Percentiles rank a stretch among this genome's conserved stretches.
These are phyloP conservation scores for Drosophila anomalipes DNA, from an alignment of 2,888 invertebrate species.

Conservation along the genomic window DNA sequence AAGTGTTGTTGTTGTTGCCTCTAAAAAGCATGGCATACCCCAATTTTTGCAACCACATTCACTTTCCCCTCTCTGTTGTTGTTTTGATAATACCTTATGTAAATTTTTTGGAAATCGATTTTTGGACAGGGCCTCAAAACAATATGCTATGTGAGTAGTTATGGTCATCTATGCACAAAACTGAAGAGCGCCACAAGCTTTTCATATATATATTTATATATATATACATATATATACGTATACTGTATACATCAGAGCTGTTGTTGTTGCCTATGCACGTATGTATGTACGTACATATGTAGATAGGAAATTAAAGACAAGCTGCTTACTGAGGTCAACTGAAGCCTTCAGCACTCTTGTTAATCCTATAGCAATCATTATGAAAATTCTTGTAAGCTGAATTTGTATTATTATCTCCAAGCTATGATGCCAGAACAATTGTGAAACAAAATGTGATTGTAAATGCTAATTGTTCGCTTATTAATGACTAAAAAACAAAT, in stretches of 20 bases:
- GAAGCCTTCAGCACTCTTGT: background rate
- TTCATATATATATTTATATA: background rate
- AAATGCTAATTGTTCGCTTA: slow-evolving; percentile 35
- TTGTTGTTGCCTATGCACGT: slow-evolving; percentile 3
- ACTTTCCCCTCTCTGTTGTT: background rate
- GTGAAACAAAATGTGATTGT: slow-evolving; percentile 43
- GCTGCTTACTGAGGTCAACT: background rate
- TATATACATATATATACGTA: background rate
- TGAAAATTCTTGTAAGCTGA: slow-evolving; percentile 1
- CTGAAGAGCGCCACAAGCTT: background rate
- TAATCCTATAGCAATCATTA: slow-evolving; percentile 4
- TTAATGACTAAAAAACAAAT: slow-evolving; percentile 9
- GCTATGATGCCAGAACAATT: slow-evolving; percentile 25
- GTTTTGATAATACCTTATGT: slow-evolving; percentile 11
- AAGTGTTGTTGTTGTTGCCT: slow-evolving; percentile 39
- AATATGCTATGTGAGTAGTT: background rate
- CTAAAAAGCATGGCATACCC: slow-evolving; percentile 32
- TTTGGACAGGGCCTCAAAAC: slow-evolving; percentile 9
- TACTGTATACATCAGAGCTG: background rate
- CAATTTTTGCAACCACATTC: slow-evolving; percentile 4
- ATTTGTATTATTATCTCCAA: slow-evolving; percentile 5
- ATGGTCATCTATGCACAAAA: background rate
- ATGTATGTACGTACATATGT: background rate
- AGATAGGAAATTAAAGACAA: background rate
- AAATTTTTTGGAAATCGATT: slow-evolving; percentile 5